Evolutionary conservation across 2,888 invertebrate genomes (phyloP).

Genomic region (Rotaria sp.): DNA sequence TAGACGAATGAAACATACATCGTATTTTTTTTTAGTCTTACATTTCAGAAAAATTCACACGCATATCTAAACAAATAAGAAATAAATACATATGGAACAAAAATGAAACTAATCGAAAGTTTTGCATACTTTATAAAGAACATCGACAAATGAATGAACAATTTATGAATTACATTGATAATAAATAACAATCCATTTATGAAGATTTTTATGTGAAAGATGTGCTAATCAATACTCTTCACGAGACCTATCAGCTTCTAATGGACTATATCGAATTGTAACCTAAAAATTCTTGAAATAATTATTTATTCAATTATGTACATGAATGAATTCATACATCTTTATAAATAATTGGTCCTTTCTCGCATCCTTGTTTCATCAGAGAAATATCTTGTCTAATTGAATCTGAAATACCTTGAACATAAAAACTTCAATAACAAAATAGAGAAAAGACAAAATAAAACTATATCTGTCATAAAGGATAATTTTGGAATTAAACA

Average conservation of each 20-base stretch:
- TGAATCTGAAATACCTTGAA: constrained; percentile 26
- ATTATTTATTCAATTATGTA: neutral
- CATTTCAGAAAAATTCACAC: neutral
- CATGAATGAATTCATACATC: neutral
- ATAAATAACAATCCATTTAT: neutral
- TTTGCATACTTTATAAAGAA: neutral
- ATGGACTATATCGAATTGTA: constrained; percentile 53
- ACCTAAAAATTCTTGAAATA: neutral
- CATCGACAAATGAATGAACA: neutral
- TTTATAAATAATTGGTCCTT: neutral
- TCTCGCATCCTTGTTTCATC: constrained; percentile 30
- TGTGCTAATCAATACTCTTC: constrained; percentile 48
- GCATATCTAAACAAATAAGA: neutral
- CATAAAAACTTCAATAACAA: neutral
- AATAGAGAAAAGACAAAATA: neutral
- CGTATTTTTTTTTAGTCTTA: neutral
- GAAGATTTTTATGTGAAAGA: neutral
- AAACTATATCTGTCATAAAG: neutral
- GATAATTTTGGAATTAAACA: constrained; percentile 35
- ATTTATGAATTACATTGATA: neutral
- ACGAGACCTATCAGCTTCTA: constrained; percentile 70
- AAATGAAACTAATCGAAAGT: neutral
- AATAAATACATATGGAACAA: too few relatives aligned
- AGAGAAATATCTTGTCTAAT: constrained; percentile 35
- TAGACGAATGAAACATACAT: too few relatives aligned